Percentiles rank a stretch among this genome's conserved stretches.
Evolutionary conservation across 2,797 vertebrate species (phyloP).

Genomic region (Chaenodraco wilsoni): DNA sequence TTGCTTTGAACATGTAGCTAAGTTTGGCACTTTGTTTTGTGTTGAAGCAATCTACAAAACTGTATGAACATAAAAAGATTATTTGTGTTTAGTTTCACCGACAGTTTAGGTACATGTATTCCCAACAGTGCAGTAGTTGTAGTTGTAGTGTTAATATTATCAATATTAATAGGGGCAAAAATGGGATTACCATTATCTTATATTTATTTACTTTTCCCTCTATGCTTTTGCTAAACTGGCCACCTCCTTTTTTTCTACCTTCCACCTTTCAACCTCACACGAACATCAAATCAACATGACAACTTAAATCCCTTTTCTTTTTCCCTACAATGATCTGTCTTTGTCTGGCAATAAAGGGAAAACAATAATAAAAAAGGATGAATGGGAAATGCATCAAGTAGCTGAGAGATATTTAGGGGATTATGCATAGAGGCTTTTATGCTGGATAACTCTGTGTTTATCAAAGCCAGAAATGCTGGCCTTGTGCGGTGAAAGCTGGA

Average conservation of each 20-base stretch:
- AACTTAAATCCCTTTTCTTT: background rate
- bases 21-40: background rate
- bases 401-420: conserved; percentile 13
- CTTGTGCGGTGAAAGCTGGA: conserved; percentile 6
- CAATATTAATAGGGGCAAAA: background rate
- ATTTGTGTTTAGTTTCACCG: background rate
- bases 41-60: background rate
- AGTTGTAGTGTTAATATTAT: background rate
- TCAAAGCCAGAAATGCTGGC: conserved; percentile 24
- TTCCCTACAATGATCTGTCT: background rate
- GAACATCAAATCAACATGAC: background rate
- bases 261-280: background rate
- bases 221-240: background rate
- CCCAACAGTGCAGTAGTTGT: too few species aligned
- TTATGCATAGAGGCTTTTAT: conserved; percentile 13
- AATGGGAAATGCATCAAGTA: conserved; percentile 20
- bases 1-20: too few species aligned
- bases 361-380: background rate
- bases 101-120: background rate
- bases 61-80: background rate
- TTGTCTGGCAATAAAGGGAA: conserved; percentile 4
- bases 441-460: conserved; percentile 17
- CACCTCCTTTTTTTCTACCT: background rate
- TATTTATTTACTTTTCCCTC: background rate
- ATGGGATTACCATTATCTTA: background rate